Evolutionary conservation across 2,888 invertebrate species (phyloP), one percentile per base, ranked within the genome.

Genomic region (Cheilosia vernalis): DNA sequence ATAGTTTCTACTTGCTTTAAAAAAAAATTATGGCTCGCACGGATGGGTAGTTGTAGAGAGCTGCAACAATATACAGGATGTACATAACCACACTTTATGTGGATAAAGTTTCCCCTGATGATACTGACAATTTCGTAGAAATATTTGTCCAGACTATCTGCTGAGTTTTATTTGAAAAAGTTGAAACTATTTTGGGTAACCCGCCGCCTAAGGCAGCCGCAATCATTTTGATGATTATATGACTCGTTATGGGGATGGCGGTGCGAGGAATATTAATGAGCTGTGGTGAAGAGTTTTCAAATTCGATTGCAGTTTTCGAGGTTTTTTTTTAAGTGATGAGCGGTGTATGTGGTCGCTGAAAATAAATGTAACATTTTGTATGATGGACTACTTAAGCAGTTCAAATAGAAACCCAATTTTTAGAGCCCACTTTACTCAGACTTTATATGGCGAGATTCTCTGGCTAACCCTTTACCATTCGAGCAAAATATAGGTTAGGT

Each of bases 61-160:
- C 30, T 40, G 73, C 30, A 63, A 17, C 30, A 37, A 21, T 17
- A 30, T 40, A 37, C 24, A 47, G 44, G 17, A n/a, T 17, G 17
- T 9, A 19, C 42, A 42, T 10, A 49, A 30, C 47, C 24, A 27
- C 27, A 27, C 27, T 19, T 58, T 40, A 64, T 56, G 55, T 63
- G 73, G 55, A 64, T 47, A 24, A 73, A 73, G 55, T 73, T 73
- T 42, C 53, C n/a, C 33, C 55, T 56, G 55, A 55, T 37, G 63
- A 64, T 55, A 56, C 73, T 37, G 47, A 64, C 55, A 44, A 47
- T 64, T 63, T 64, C 44, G 44, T 55, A 37, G 47, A 63, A 19
- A 42, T 19, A 42, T 49, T 33, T 44, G 1, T 19, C 2, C 30
- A 55, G 33, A 21, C 44, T 55, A n/a, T 30, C 9, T n/a, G 56